Percentiles rank a stretch among this genome's conserved stretches.
These are phyloP conservation scores for Marronus borbonicus DNA, from an alignment of 2,888 invertebrate species.

Conservation along the genomic window DNA sequence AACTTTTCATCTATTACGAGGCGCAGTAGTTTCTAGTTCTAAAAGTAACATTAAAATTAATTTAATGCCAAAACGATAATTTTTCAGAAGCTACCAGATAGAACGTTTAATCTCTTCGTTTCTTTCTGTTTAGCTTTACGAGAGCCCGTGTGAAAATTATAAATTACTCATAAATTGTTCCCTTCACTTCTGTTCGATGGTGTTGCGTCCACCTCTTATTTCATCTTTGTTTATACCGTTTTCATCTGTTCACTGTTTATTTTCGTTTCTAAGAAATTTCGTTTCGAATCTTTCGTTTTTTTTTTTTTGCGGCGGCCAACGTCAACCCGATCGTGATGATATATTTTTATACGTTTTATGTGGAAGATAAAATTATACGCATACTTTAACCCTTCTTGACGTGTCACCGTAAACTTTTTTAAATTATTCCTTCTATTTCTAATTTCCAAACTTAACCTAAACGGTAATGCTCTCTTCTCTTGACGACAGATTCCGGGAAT, in stretches of 20 bases:
- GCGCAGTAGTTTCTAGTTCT: slow-evolving; percentile 11
- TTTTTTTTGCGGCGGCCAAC: too few species aligned
- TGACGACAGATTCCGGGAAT: slow-evolving; percentile 29
- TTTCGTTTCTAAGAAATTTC: slow-evolving; percentile 5
- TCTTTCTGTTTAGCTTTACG: background rate
- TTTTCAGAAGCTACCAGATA: slow-evolving; percentile 32
- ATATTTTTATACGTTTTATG: slow-evolving; percentile 10
- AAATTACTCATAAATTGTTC: slow-evolving; percentile 33
- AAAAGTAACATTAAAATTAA: slow-evolving; percentile 40
- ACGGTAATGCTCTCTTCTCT: slow-evolving; percentile 12
- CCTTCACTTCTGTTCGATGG: background rate
- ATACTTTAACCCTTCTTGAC: slow-evolving; percentile 7
- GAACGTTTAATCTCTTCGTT: background rate
- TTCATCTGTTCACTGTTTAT: slow-evolving; percentile 6
- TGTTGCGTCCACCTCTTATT: too few species aligned
- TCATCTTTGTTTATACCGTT: background rate
- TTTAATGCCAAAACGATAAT: slow-evolving; percentile 44
- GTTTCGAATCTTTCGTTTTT: background rate
- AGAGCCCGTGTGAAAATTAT: slow-evolving; percentile 30
- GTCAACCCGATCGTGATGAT: background rate
- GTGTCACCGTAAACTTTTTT: slow-evolving; percentile 14
- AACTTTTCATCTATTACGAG: background rate
- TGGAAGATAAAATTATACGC: background rate
- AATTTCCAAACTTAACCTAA: slow-evolving; percentile 17
- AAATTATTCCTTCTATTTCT: slow-evolving; percentile 21